Conservation (phyloP, 2,888 invertebrate species). For the Ichneumon xanthorius region DNA sequence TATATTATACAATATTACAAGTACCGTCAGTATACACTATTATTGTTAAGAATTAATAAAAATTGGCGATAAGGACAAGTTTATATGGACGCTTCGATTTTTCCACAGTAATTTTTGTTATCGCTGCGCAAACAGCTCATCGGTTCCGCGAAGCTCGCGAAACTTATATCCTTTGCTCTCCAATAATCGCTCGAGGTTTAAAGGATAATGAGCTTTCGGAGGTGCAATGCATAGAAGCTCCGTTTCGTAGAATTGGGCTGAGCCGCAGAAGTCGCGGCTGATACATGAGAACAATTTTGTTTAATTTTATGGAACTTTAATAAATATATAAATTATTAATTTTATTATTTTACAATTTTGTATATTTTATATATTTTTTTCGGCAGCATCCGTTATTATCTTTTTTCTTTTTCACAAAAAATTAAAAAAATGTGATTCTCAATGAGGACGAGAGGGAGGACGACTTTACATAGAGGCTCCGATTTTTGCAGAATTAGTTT, state of each 20-base stretch:
- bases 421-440: background rate
- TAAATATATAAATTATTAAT: no score
- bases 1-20: no score
- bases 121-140: background rate
- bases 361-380: no score
- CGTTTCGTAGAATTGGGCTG: background rate
- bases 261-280: background rate
- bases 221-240: background rate
- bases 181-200: background rate
- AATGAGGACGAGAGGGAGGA: background rate
- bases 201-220: background rate
- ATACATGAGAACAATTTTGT: no score
- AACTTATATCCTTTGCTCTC: background rate
- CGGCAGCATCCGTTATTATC: no score
- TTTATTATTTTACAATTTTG: no score
- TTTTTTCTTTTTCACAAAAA: background rate
- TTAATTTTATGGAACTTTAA: no score
- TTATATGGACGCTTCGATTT: background rate
- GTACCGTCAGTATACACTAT: no score
- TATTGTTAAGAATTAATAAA: background rate
- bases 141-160: background rate
- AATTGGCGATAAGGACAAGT: background rate
- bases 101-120: background rate
- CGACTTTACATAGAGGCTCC: background rate
- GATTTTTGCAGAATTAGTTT: background rate